Conservation (phyloP, 1,140 invertebrate genomes). For the Drosophila ercepeae region DNA sequence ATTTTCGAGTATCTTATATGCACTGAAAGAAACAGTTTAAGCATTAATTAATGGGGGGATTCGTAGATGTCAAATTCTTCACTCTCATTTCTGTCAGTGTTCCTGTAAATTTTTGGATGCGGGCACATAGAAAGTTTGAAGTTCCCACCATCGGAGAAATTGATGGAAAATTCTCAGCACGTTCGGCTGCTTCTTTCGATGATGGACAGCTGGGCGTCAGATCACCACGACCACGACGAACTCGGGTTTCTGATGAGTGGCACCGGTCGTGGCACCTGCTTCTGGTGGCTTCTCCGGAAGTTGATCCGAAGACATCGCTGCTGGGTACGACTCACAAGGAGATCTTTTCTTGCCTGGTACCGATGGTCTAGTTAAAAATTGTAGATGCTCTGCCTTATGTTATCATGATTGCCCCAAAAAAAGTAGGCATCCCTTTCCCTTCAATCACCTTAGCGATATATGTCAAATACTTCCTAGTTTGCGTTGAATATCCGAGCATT, state of each 20-base stretch:
- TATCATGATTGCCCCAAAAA: too few species aligned
- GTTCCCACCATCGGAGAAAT: slow-evolving; percentile 55
- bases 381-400: too few species aligned
- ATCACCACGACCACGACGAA: too few species aligned
- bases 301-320: slow-evolving; percentile 25
- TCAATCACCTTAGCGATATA: background rate
- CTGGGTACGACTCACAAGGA: slow-evolving; percentile 26
- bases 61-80: background rate
- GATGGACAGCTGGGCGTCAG: slow-evolving; percentile 19
- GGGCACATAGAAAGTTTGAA: slow-evolving; percentile 56
- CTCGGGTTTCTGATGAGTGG: slow-evolving; percentile 3
- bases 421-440: too few species aligned
- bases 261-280: slow-evolving; percentile 41
- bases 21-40: slow-evolving; percentile 6
- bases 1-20: slow-evolving; percentile 24
- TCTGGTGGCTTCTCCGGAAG: background rate
- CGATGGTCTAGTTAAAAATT: too few species aligned
- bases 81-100: background rate
- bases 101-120: slow-evolving; percentile 23
- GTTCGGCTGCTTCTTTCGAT: slow-evolving; percentile 40
- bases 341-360: background rate
- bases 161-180: slow-evolving; percentile 67
- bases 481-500: background rate
- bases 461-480: background rate
- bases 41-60: background rate